Percentiles rank a stretch among this genome's conserved stretches.
Evolutionary conservation across 2,797 vertebrate genomes (phyloP).

Genomic region (Sebastes wilsoni): DNA sequence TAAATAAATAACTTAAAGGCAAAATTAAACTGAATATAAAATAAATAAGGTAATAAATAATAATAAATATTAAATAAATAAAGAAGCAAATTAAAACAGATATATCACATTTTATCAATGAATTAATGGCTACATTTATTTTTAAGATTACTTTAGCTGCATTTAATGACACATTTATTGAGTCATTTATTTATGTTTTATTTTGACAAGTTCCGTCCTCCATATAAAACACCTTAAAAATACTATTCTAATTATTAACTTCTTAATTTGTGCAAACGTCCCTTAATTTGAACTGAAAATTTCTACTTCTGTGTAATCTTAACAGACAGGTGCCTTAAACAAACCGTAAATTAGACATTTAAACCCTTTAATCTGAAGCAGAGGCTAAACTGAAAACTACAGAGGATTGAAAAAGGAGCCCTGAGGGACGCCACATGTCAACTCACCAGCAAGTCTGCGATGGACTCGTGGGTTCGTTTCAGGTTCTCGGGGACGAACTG

Average conservation of each 20-base stretch:
- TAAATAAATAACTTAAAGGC: too few relatives aligned
- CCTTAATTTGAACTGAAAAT: background rate
- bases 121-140: too few relatives aligned
- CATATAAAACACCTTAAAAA: background rate
- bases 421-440: slow-evolving; percentile 5
- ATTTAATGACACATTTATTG: too few relatives aligned
- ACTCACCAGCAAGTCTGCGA: slow-evolving; percentile 61
- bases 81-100: too few relatives aligned
- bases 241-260: too few relatives aligned
- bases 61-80: too few relatives aligned
- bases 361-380: background rate
- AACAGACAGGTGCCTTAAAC: background rate
- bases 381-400: background rate
- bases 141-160: too few relatives aligned
- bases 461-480: rapidly evolving
- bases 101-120: too few relatives aligned
- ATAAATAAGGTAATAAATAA: too few relatives aligned
- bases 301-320: background rate
- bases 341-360: background rate
- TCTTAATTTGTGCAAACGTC: background rate
- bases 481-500: rapidly evolving
- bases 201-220: too few relatives aligned
- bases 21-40: too few relatives aligned
- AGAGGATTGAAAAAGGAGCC: background rate
- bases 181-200: too few relatives aligned